phyloP scores from a whole-genome alignment of 2,113 vertebrate species.

The Monopterus albus region DNA sequence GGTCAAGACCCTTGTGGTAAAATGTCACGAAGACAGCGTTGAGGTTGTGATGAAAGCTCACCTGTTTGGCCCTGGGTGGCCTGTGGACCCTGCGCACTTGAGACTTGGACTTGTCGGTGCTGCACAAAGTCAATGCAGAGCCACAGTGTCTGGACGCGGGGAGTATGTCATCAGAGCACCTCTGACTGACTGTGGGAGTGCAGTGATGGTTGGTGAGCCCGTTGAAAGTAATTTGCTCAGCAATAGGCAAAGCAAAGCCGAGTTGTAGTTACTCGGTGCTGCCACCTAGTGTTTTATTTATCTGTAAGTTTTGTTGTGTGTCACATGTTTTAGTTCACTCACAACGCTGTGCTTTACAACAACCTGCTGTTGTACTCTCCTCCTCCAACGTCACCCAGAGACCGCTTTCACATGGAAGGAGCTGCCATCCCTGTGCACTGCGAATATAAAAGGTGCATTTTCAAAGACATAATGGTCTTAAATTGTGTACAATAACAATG shows the following conservation, averaged over 20 bases:
- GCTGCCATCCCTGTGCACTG: too few relatives aligned
- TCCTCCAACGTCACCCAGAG: too few relatives aligned
- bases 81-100: background rate
- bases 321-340: conserved; percentile 16
- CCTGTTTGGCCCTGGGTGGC: background rate
- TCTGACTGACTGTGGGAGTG: conserved; percentile 37
- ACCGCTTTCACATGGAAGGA: too few relatives aligned
- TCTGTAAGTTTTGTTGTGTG: background rate
- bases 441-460: too few relatives aligned
- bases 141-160: background rate
- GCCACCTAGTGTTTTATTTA: conserved; percentile 39
- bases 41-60: conserved; percentile 36
- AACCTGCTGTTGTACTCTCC: conserved; percentile 37
- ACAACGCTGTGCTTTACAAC: conserved; percentile 12
- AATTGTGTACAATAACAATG: too few relatives aligned
- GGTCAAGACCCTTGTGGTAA: conserved; percentile 17
- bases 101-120: background rate
- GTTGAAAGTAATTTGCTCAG: background rate
- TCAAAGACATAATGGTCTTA: too few relatives aligned
- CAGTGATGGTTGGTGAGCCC: conserved; percentile 32
- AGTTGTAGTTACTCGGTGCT: background rate
- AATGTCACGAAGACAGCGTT: conserved; percentile 41
- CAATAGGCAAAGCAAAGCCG: background rate
- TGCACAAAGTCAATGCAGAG: background rate
- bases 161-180: conserved; percentile 23